A percentile compares a stretch with the other conserved stretches of the same genome.
Evolutionary conservation across 2,797 vertebrate genomes (phyloP).

Genomic region (Urocyon cinereoargenteus): DNA sequence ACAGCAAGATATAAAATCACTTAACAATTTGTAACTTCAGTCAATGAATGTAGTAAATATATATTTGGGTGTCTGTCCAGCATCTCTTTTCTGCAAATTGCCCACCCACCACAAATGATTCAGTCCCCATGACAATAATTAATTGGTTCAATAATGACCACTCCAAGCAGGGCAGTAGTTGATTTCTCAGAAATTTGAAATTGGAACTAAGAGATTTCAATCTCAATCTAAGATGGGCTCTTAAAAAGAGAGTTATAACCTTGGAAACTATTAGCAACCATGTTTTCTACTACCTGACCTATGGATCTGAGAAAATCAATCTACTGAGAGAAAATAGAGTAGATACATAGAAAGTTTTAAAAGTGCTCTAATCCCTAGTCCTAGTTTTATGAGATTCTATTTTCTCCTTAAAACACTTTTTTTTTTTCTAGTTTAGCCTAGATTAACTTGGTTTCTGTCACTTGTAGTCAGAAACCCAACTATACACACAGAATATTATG

Average conservation of each 20-base stretch:
- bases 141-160: not conserved
- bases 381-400: not conserved
- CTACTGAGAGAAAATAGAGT: not conserved
- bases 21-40: not conserved
- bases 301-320: not conserved
- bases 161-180: not conserved
- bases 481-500: not conserved
- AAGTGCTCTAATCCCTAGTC: not conserved
- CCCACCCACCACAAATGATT: not conserved
- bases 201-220: constrained; percentile 9
- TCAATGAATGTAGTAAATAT: not conserved
- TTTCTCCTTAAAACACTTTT: not conserved
- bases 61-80: not conserved
- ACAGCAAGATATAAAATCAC: constrained; percentile 35
- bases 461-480: not conserved
- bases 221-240: not conserved
- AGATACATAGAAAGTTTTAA: not conserved
- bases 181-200: constrained; percentile 56
- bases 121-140: not conserved
- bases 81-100: not conserved
- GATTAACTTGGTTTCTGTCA: not conserved
- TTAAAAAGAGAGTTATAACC: constrained; percentile 25
- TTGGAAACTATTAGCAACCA: not conserved
- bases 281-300: not conserved
- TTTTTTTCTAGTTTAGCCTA: not conserved